A percentile compares a stretch with the other conserved stretches of the same genome.
Conservation (phyloP, 2,888 invertebrate genomes). For the Scaptomyza flava region DNA sequence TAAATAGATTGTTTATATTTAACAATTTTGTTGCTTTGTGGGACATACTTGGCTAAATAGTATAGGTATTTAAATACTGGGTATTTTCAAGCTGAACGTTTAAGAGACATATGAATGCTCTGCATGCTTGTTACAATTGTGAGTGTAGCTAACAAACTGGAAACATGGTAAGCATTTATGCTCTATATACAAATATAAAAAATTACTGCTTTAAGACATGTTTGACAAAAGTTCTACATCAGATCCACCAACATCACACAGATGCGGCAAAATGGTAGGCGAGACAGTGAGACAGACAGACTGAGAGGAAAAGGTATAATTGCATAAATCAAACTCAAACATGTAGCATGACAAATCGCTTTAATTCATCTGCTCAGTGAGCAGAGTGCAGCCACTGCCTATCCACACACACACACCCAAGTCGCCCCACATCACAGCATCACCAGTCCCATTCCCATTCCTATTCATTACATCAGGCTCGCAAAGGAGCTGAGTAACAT, state of each 20-base stretch:
- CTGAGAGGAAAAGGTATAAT: slow-evolving; percentile 65
- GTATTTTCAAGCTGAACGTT: slow-evolving; percentile 10
- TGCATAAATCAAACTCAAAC: slow-evolving; percentile 81
- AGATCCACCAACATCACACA: slow-evolving; percentile 34
- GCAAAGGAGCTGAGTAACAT: slow-evolving; percentile 75
- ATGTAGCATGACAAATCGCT: slow-evolving; percentile 81
- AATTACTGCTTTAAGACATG: slow-evolving; percentile 77
- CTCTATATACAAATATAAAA: slow-evolving; percentile 74
- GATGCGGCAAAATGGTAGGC: background rate
- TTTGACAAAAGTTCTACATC: slow-evolving; percentile 80
- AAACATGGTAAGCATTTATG: slow-evolving; percentile 78
- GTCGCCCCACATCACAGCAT: slow-evolving; percentile 1
- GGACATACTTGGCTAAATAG: no score
- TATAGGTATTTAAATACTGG: background rate
- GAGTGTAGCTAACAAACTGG: slow-evolving; percentile 78
- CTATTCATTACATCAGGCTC: slow-evolving; percentile 25
- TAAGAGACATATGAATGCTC: background rate
- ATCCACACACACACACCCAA: slow-evolving; percentile 28
- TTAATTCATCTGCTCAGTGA: slow-evolving; percentile 80
- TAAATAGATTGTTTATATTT: background rate
- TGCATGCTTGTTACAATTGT: slow-evolving; percentile 22
- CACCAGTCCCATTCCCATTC: slow-evolving; percentile 2
- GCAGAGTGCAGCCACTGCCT: slow-evolving; percentile 61
- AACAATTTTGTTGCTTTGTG: background rate
- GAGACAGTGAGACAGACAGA: background rate